These are phyloP conservation scores for Hydrozoanthus gracilis DNA, from an alignment of 92 coral and sea anemone species.

Conservation along the genomic window DNA sequence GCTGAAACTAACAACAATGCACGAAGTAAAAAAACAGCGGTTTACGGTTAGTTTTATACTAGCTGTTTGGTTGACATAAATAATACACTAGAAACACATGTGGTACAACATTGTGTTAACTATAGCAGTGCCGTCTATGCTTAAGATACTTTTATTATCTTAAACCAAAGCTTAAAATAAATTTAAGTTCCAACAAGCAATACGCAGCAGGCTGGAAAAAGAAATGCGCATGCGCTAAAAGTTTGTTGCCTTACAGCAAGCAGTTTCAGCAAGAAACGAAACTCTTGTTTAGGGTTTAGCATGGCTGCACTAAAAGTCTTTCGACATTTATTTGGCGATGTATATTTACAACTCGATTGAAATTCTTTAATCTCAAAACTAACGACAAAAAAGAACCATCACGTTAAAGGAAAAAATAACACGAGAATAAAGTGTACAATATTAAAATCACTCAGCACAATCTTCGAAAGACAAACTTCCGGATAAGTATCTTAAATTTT, in stretches of 20 bases:
- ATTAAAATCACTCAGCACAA: not conserved
- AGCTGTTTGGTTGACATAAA: no score
- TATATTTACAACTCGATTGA: not conserved
- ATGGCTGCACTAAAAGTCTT: not conserved
- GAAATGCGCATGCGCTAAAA: constrained; percentile 28
- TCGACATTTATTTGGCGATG: not conserved
- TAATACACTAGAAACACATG: no score
- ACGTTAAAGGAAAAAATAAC: not conserved
- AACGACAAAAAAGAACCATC: not conserved
- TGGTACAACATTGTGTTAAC: not conserved
- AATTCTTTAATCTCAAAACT: constrained; percentile 6
- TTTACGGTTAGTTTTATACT: no score
- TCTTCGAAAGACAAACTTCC: constrained; percentile 22
- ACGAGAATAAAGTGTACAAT: not conserved
- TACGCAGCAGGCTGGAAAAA: not conserved
- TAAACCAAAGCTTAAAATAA: not conserved
- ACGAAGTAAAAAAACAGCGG: no score
- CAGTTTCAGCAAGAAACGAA: no score
- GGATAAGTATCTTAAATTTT: constrained; percentile 16
- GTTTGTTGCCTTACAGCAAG: no score
- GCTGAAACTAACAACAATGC: no score
- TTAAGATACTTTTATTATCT: not conserved
- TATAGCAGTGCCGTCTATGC: not conserved
- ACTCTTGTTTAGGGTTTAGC: not conserved
- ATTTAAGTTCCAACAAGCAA: not conserved